Conservation (phyloP, 2,888 invertebrate species). For the Diarsia rubi region DNA sequence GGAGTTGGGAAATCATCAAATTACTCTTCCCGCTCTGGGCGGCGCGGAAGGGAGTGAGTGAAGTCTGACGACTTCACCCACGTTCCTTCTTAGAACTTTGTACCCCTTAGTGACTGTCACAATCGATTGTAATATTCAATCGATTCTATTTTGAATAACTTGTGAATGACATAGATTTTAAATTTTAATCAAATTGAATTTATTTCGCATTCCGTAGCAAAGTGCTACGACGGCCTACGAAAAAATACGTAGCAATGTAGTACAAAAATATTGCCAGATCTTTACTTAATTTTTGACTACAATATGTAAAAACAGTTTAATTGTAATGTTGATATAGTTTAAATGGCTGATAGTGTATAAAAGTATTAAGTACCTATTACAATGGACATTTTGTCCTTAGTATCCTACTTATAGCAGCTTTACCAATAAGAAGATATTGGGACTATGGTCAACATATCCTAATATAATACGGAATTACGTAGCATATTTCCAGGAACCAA, state of each 20-base stretch:
- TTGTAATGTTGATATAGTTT: not conserved
- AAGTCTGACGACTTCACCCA: no score
- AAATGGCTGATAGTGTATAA: not conserved
- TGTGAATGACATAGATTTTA: no score
- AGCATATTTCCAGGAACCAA: not conserved
- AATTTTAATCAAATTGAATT: no score
- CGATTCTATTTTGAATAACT: no score
- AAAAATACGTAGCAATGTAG: constrained; percentile 17
- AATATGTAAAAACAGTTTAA: not conserved
- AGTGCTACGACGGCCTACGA: constrained; percentile 35
- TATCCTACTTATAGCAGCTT: not conserved
- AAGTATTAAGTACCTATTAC: not conserved
- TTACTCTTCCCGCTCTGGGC: no score
- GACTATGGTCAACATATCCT: not conserved
- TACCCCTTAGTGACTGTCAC: no score
- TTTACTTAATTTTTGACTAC: not conserved
- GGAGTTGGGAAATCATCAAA: no score
- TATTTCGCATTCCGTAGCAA: constrained; percentile 15
- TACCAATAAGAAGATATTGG: not conserved
- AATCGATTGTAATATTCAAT: no score
- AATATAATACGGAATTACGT: not conserved
- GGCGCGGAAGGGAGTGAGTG: no score
- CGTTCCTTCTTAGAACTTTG: no score
- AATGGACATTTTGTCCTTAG: not conserved
- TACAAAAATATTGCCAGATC: not conserved